Conservation (phyloP, 2,797 vertebrate genomes). For the Phoebastria nigripes region DNA sequence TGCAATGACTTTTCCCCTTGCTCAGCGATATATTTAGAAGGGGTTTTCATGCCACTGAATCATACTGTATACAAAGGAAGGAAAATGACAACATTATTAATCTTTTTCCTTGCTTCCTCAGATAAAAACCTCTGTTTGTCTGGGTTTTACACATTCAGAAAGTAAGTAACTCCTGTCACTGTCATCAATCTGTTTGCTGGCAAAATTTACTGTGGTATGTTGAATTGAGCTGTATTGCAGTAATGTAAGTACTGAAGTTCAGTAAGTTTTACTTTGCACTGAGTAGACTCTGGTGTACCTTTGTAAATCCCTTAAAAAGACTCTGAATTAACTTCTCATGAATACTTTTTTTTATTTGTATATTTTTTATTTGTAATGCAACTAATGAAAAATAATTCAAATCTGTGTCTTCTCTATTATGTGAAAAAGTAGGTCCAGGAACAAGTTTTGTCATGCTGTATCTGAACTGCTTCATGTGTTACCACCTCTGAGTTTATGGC, state of each 20-base stretch:
- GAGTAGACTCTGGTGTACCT: background rate
- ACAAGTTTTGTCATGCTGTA: background rate
- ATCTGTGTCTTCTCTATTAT: background rate
- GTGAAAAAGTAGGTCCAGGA: background rate
- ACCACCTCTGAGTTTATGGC: background rate
- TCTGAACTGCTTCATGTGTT: background rate
- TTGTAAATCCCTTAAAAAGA: background rate
- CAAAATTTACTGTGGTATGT: background rate
- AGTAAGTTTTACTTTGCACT: background rate
- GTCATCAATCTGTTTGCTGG: background rate
- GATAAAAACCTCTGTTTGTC: background rate
- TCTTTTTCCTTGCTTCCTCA: background rate
- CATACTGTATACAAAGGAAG: background rate
- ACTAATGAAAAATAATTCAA: background rate
- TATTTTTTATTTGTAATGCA: background rate
- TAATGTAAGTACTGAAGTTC: background rate
- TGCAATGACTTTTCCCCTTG: background rate
- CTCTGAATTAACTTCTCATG: background rate
- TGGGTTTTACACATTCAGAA: background rate
- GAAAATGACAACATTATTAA: background rate
- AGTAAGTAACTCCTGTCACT: background rate
- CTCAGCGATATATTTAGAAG: background rate
- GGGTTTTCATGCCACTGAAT: background rate
- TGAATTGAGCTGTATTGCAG: no score
- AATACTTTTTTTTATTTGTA: background rate